Evolutionary conservation across 2,888 invertebrate species (phyloP).

Genomic region (Neoscelio sp.): DNA sequence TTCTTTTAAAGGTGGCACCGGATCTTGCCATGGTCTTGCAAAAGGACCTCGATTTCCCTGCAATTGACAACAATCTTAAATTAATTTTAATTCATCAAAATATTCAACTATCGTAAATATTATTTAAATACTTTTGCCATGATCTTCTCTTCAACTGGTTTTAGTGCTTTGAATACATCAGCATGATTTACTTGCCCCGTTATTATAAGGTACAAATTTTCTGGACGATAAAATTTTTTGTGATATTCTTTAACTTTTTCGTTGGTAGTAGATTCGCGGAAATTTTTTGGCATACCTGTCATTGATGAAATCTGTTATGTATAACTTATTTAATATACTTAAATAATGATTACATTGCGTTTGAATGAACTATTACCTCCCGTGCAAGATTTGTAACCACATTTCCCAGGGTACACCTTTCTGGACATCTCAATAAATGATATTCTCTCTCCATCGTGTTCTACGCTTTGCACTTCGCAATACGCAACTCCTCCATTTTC

Average conservation of each 20-base stretch:
- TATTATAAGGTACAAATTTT: slow-evolving; percentile 93
- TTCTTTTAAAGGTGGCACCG: no score
- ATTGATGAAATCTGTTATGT: slow-evolving; percentile 7
- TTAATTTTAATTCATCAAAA: slow-evolving; percentile 15
- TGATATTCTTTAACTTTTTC: slow-evolving; percentile 93
- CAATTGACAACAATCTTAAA: slow-evolving; percentile 25
- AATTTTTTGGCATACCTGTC: slow-evolving; percentile 88
- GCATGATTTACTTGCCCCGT: slow-evolving; percentile 91
- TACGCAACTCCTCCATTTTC: slow-evolving; percentile 98
- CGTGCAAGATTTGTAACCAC: slow-evolving; percentile 93
- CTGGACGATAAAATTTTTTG: slow-evolving; percentile 93
- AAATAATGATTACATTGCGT: background rate
- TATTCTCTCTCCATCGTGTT: slow-evolving; percentile 91
- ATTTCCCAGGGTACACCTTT: slow-evolving; percentile 91
- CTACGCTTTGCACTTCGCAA: slow-evolving; percentile 96
- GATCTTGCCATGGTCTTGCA: slow-evolving; percentile 90
- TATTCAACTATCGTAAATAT: slow-evolving; percentile 24
- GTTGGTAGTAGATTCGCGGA: slow-evolving; percentile 92
- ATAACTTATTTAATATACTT: slow-evolving; percentile 1
- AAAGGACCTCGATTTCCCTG: slow-evolving; percentile 85
- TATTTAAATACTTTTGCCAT: slow-evolving; percentile 85
- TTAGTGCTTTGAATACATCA: slow-evolving; percentile 90
- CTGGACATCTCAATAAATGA: slow-evolving; percentile 87
- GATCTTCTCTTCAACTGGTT: slow-evolving; percentile 91
- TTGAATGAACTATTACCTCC: slow-evolving; percentile 85